Conservation (phyloP, 2,888 invertebrate species). For the Nysson spinosus region DNA sequence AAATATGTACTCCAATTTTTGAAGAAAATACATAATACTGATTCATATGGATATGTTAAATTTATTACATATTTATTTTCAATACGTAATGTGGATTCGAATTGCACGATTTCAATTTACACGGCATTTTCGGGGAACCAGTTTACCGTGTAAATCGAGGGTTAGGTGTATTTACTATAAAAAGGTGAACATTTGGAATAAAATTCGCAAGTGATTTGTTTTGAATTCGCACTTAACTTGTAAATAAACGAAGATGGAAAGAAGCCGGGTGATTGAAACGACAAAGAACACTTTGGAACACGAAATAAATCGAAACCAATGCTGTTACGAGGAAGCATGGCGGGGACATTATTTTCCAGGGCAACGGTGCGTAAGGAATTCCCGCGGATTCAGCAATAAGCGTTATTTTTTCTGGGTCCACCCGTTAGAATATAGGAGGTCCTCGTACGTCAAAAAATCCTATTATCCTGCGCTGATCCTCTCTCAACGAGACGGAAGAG, state of each 20-base stretch:
- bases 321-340: conserved; percentile 69
- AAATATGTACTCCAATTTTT: too few species aligned
- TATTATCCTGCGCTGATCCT: conserved; percentile 60
- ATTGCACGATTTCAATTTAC: too few species aligned
- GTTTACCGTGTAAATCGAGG: too few species aligned
- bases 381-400: conserved; percentile 70
- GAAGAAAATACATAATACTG: too few species aligned
- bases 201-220: too few species aligned
- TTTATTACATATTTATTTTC: too few species aligned
- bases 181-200: too few species aligned
- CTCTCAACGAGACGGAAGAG: conserved; percentile 54
- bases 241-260: background rate
- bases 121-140: too few species aligned
- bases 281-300: conserved; percentile 60
- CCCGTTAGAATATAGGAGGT: conserved; percentile 36
- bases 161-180: too few species aligned
- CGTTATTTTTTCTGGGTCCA: conserved; percentile 45
- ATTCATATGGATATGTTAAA: too few species aligned
- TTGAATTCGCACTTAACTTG: too few species aligned
- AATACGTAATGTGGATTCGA: too few species aligned
- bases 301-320: conserved; percentile 64
- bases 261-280: background rate
- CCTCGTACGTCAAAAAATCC: conserved; percentile 63
- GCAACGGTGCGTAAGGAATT: conserved; percentile 67
- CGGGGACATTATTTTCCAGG: conserved; percentile 72